Evolutionary conservation across 2,113 vertebrate species (phyloP), one percentile per base, ranked within the genome.

Genomic region (Zosterops borbonicus): DNA sequence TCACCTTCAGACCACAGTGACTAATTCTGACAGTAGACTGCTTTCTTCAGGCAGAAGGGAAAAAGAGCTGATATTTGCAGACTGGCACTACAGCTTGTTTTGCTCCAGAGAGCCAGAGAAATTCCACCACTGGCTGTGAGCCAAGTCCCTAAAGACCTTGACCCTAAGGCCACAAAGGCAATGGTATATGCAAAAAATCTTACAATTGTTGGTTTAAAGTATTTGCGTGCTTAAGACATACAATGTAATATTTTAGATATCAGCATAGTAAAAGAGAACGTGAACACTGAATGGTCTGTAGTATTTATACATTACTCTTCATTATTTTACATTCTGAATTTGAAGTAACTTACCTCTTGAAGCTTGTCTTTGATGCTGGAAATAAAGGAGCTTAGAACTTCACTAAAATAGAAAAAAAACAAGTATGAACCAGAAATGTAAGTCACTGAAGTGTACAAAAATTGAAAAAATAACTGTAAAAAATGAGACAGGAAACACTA

Each of bases 281-380:
- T 2, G 8, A 74, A 67, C 55, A 22, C 39, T 1, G 9, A 53
- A 58, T 53, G 28, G 14, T 92, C 41, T 59, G 22, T 18, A 89
- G 33, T 16, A 42, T 89, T 92, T 83, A 42, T 89, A 79, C 39
- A 39, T 39, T 39, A 53, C 17, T 55, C 21, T 67, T 86, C 10
- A 35, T 33, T 63, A 44, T n/a, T 86, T 85, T 64, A 28, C 24
- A 63, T n/a, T 87, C 76, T 55, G 87, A 90, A 91, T 73, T 64
- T 44, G 75, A 52, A 39, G 93, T 70, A 50, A 98, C 98, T 98
- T 98, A 99, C 99, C 95, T 83, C 98, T 92, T 98, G 97, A 63
- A 99, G 97, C 58, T 64, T 97, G 90, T 98, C 98, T 94, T 97
- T 98, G 87, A 98, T 95, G 81, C 97, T 95, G 83, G 97, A 97